A percentile compares a stretch with the other conserved stretches of the same genome.
Conservation (phyloP, 1,140 invertebrate species). For the Drosophila equinoxialis region DNA sequence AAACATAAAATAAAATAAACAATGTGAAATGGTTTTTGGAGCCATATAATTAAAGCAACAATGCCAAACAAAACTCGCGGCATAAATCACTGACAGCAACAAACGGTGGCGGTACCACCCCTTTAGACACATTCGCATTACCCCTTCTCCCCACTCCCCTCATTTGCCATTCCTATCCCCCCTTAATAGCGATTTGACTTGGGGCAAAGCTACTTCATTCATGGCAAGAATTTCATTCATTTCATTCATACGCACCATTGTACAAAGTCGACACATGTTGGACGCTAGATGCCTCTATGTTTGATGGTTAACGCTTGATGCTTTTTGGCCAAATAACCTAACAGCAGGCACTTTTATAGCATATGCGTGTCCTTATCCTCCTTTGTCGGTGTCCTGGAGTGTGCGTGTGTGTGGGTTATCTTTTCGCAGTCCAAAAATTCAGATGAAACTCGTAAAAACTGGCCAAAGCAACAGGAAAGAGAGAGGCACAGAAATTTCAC, state of each 20-base stretch:
- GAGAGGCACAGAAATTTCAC: conserved; percentile 40
- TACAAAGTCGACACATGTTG: conserved; percentile 50
- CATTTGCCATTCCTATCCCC: conserved; percentile 13
- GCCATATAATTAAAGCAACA: conserved; percentile 71
- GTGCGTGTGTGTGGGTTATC: conserved; percentile 12
- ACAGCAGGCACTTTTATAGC: conserved; percentile 68
- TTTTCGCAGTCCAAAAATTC: background rate
- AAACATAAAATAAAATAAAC: conserved; percentile 30
- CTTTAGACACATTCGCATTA: background rate
- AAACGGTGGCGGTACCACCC: background rate
- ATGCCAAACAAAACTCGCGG: conserved; percentile 61
- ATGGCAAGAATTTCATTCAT: conserved; percentile 67
- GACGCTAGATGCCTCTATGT: conserved; percentile 13
- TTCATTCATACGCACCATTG: conserved; percentile 62
- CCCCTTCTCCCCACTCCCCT: background rate
- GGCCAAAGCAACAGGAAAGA: conserved; percentile 41
- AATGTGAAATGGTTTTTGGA: conserved; percentile 19
- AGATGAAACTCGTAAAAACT: conserved; percentile 44
- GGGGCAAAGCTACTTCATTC: conserved; percentile 27
- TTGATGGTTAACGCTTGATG: conserved; percentile 15
- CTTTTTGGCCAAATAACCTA: conserved; percentile 48
- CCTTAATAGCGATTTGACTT: conserved; percentile 7
- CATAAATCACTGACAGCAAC: conserved; percentile 65
- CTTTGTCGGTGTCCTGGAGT: background rate
- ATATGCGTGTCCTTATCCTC: conserved; percentile 16